Conservation (phyloP, 1,140 invertebrate genomes). For the Trachymyrmex cornetzi region DNA sequence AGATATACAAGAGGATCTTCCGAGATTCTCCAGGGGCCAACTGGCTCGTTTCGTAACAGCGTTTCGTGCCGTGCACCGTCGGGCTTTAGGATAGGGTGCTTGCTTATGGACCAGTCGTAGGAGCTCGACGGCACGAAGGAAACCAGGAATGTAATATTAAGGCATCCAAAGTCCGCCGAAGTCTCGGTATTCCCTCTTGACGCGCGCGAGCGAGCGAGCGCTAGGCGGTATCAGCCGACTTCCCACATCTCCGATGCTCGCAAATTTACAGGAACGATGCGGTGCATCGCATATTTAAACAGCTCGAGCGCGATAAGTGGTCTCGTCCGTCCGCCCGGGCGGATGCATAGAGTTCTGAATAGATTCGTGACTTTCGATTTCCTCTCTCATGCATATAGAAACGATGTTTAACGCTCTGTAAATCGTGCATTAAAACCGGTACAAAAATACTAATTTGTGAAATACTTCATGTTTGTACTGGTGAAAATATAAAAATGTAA, state of each 20-base stretch:
- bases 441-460: not conserved
- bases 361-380: slow-evolving; percentile 48
- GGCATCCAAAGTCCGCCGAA: slow-evolving; percentile 77
- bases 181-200: slow-evolving; percentile 76
- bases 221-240: slow-evolving; percentile 38
- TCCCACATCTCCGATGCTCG: slow-evolving; percentile 60
- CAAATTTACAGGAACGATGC: slow-evolving; percentile 69
- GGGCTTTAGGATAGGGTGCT: slow-evolving; percentile 58
- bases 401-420: not conserved
- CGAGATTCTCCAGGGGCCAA: slow-evolving; percentile 63
- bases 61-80: slow-evolving; percentile 39
- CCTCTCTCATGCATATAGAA: not conserved
- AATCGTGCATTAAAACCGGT: not conserved
- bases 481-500: not conserved
- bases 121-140: slow-evolving; percentile 75
- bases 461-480: too few relatives aligned
- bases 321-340: slow-evolving; percentile 47
- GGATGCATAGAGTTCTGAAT: slow-evolving; percentile 36
- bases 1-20: slow-evolving; percentile 64
- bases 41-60: slow-evolving; percentile 44
- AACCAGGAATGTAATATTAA: slow-evolving; percentile 83
- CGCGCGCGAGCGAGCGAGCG: slow-evolving; percentile 12
- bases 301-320: slow-evolving; percentile 61
- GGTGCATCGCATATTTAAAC: slow-evolving; percentile 69
- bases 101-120: slow-evolving; percentile 73